Evolutionary conservation across 2,797 vertebrate genomes (phyloP).

Genomic region (Garrulus glandarius): DNA sequence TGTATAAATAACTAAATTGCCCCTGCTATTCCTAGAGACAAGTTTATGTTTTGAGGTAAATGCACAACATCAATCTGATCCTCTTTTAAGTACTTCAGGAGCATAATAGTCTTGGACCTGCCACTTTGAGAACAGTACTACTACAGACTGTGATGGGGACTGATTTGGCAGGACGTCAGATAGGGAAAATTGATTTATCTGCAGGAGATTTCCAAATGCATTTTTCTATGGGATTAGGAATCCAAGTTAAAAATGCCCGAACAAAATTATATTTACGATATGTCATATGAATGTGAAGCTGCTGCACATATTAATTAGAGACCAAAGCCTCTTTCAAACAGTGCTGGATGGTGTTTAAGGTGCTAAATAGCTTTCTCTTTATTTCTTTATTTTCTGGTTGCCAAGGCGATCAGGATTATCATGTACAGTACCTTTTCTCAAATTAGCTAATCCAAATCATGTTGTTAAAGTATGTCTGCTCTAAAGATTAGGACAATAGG

Average conservation of each 20-base stretch:
- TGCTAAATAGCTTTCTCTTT: constrained; percentile 17
- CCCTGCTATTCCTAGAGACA: background rate
- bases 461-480: background rate
- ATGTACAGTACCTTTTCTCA: background rate
- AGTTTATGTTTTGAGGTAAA: background rate
- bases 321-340: constrained; percentile 7
- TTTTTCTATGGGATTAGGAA: background rate
- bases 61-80: background rate
- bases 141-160: background rate
- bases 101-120: background rate
- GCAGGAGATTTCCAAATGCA: background rate
- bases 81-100: background rate
- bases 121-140: background rate
- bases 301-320: constrained; percentile 11
- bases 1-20: background rate
- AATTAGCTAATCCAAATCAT: constrained; percentile 45
- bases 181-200: background rate
- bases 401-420: constrained; percentile 33
- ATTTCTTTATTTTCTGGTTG: constrained; percentile 31
- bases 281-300: background rate
- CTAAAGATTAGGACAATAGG: constrained; percentile 19
- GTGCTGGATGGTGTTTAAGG: background rate
- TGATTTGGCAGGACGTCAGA: background rate
- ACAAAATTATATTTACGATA: background rate
- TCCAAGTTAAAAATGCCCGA: background rate